Evolutionary conservation across 2,113 vertebrate genomes (phyloP), one percentile per base, ranked within the genome.

Genomic region (Erinaceus europaeus): DNA sequence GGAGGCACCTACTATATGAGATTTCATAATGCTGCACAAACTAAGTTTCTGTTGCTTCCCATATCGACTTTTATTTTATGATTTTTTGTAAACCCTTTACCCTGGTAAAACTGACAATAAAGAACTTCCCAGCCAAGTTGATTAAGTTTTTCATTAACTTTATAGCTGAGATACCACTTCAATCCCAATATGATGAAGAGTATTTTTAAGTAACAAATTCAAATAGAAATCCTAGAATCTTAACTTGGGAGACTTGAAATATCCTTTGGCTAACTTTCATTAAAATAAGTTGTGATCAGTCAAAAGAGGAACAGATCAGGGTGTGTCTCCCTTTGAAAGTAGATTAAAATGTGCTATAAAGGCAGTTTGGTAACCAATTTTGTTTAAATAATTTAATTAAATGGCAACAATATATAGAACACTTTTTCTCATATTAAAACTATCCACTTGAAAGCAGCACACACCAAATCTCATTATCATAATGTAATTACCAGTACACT

Each of bases 141-240:
- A 94, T 94, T 90, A 71, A 27, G 34, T 75, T 93, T 89, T 88
- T 90, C 83, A 94, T 93, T 90, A 91, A 85, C 65, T 14, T 93
- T 90, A 82, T 71, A 90, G 21, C 52, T 78, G 69, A 71, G 42
- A 15, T 59, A 79, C 87, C 36, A 69, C 27, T 71, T 92, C 44
- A 0, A 75, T 85, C 75, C 90, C 80, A 83, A 75, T 90, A 90
- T 91, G 83, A 93, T 82, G 53, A 42, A 72, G 21, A 81, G 32
- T 79, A 48, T 75, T 82, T 94, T 75, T 29, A 74, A 93, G 48
- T 88, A 88, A 71, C 72, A 65, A 64, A 71, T 90, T 94, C 88
- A 91, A 88, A 52, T 74, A 93, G 91, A 42, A 27, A 82, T 88
- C 48, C 82, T 55, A 59, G 36, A 88, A 83, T 82, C 67, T 74